Percentiles rank a stretch among this genome's conserved stretches.
Conservation (phyloP, 2,888 invertebrate species). For the Dyspetes luteomarginatus region DNA sequence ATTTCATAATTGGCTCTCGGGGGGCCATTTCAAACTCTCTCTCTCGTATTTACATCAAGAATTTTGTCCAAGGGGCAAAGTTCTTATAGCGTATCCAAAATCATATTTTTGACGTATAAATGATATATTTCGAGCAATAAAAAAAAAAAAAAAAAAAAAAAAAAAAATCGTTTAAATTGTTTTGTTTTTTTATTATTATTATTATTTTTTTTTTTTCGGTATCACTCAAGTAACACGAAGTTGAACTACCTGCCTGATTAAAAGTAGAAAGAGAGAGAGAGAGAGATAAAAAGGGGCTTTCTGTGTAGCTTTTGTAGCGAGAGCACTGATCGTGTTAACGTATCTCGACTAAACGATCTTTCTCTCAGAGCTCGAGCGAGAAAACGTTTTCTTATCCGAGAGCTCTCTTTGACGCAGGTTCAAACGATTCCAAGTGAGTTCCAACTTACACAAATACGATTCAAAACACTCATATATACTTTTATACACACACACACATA, state of each 20-base stretch:
- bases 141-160: too few relatives aligned
- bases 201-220: background rate
- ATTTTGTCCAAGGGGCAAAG: background rate
- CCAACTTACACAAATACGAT: constrained; percentile 8
- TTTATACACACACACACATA: too few relatives aligned
- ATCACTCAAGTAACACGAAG: background rate
- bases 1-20: background rate
- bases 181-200: background rate
- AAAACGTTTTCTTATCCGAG: constrained; percentile 44
- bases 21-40: background rate
- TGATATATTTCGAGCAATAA: too few relatives aligned
- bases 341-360: constrained; percentile 30
- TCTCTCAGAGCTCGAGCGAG: constrained; percentile 18
- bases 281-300: background rate
- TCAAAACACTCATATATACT: constrained; percentile 2
- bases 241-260: constrained; percentile 24
- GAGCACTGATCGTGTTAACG: too few relatives aligned
- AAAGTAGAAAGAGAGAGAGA: background rate
- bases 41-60: background rate
- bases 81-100: too few relatives aligned
- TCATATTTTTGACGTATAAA: too few relatives aligned
- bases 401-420: constrained; percentile 10
- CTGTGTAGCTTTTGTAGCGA: too few relatives aligned
- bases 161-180: too few relatives aligned
- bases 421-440: constrained; percentile 5